Percentiles rank a stretch among this genome's conserved stretches.
phyloP scores from a whole-genome alignment of 1,140 invertebrate species.

The Alviniconcha marisindica region DNA sequence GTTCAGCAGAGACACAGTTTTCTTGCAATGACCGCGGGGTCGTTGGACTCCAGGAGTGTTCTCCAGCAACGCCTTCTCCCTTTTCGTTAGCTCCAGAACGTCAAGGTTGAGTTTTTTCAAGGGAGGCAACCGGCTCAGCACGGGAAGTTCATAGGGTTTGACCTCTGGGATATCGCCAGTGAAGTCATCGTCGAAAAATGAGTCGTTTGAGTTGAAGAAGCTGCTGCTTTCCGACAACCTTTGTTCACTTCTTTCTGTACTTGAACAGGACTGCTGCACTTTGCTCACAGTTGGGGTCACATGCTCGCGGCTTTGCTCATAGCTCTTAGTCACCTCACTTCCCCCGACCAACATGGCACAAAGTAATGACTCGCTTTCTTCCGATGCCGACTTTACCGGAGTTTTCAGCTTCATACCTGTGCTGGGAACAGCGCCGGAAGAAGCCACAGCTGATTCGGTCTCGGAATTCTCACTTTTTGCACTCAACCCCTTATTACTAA shows the following conservation, averaged over 20 bases:
- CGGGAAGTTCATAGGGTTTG: conserved; percentile 25
- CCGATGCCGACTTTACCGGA: not conserved
- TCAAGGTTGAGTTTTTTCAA: not conserved
- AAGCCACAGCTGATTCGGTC: too few species aligned
- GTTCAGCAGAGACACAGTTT: not conserved
- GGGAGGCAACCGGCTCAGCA: conserved; percentile 21
- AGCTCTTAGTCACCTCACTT: conserved; percentile 42
- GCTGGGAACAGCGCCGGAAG: not conserved
- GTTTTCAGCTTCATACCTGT: not conserved
- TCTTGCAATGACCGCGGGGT: not conserved
- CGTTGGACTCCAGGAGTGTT: not conserved
- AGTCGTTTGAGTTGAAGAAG: not conserved
- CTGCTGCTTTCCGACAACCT: conserved; percentile 9
- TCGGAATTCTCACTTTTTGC: not conserved
- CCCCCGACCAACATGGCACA: conserved; percentile 51
- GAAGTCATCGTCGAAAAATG: not conserved
- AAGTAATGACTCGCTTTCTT: conserved; percentile 29
- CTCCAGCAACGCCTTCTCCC: not conserved
- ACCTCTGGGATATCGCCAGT: not conserved
- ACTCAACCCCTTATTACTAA: not conserved
- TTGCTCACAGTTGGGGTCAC: not conserved
- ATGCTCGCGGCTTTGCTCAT: conserved; percentile 38
- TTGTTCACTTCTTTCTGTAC: not conserved
- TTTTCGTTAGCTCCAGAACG: conserved; percentile 9
- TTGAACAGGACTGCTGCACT: not conserved